These are phyloP conservation scores for Hemistola chrysoprasaria DNA, from an alignment of 2,888 invertebrate genomes.

Conservation along the genomic window DNA sequence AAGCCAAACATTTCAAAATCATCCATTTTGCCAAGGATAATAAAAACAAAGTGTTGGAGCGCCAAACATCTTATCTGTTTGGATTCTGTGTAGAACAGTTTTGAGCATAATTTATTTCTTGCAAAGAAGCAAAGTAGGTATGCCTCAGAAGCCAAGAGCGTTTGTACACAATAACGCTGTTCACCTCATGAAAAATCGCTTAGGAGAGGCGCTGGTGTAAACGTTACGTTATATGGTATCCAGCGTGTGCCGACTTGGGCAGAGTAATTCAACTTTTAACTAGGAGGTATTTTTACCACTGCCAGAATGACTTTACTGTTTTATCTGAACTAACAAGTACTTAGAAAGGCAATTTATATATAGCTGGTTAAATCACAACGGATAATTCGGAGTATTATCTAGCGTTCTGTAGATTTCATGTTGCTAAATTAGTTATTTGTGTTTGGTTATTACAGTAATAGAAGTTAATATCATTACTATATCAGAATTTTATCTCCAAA, in stretches of 20 bases:
- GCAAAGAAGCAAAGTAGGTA: conserved; percentile 68
- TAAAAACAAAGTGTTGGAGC: conserved; percentile 26
- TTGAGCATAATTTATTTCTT: conserved; percentile 76
- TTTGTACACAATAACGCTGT: conserved; percentile 78
- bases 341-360: no score
- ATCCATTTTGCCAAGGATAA: conserved; percentile 27
- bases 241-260: conserved; percentile 34
- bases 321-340: no score
- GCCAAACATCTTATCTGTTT: conserved; percentile 52
- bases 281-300: conserved; percentile 18
- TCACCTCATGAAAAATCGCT: conserved; percentile 80
- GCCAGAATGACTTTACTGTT: conserved; percentile 1
- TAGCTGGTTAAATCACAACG: no score
- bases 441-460: no score
- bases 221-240: conserved; percentile 43
- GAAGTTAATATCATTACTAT: no score
- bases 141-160: conserved; percentile 67
- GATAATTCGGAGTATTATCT: no score
- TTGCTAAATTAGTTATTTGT: no score
- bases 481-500: no score
- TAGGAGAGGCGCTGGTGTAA: conserved; percentile 63
- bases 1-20: conserved; percentile 27
- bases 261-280: conserved; percentile 31
- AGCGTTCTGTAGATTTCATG: no score
- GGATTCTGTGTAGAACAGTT: conserved; percentile 60